Conservation (phyloP, 2,797 vertebrate genomes). For the Microctenopoma lineatum region DNA sequence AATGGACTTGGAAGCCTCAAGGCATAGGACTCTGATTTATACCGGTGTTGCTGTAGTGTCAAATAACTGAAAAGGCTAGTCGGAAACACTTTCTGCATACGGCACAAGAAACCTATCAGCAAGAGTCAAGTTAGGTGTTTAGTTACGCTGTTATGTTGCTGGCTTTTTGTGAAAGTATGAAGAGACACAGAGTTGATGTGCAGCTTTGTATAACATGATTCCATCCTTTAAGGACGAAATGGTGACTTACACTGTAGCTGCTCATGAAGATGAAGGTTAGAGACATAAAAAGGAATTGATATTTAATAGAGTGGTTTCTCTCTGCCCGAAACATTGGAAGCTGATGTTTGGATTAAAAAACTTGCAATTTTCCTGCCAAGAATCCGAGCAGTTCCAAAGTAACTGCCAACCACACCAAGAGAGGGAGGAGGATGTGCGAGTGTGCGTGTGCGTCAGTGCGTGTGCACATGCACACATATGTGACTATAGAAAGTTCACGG, state of each 20-base stretch:
- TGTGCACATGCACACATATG: constrained; percentile 33
- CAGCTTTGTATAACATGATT: not conserved
- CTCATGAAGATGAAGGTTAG: constrained; percentile 29
- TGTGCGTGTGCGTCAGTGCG: constrained; percentile 17
- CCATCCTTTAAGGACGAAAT: constrained; percentile 8
- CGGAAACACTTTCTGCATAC: constrained; percentile 30
- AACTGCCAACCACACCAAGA: constrained; percentile 73
- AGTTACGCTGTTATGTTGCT: constrained; percentile 8
- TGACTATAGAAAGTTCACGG: constrained; percentile 75
- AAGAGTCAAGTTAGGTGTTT: not conserved
- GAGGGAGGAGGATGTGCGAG: constrained; percentile 45
- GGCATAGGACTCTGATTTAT: constrained; percentile 28
- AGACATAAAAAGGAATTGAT: constrained; percentile 49
- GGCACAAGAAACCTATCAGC: constrained; percentile 21
- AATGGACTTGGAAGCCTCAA: constrained; percentile 36
- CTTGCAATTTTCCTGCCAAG: constrained; percentile 75
- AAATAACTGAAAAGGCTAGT: constrained; percentile 33
- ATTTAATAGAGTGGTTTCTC: constrained; percentile 68
- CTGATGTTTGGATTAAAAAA: constrained; percentile 78
- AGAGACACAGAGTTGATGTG: constrained; percentile 10
- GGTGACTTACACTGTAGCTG: constrained; percentile 15
- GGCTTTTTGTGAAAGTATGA: constrained; percentile 3
- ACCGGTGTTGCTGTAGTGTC: constrained; percentile 32
- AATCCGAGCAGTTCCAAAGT: constrained; percentile 78
- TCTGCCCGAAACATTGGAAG: constrained; percentile 61